phyloP scores from a whole-genome alignment of 2,113 vertebrate species.

The Morphnarchus princeps region DNA sequence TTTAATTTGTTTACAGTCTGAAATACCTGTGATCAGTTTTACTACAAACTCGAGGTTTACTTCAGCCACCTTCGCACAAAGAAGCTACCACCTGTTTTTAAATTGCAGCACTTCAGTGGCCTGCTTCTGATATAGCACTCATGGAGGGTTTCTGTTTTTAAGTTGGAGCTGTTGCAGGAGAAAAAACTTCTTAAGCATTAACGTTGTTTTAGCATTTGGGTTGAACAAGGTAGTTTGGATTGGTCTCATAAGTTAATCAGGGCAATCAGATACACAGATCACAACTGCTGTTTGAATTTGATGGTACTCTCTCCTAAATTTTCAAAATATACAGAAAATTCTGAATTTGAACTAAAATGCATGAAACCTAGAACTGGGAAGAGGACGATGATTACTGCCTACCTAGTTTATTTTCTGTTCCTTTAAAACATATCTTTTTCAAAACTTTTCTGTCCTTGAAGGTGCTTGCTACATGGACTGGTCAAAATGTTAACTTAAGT shows the following conservation, averaged over 20 bases:
- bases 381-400: not conserved
- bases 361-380: not conserved
- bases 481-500: constrained; percentile 3
- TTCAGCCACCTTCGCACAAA: not conserved
- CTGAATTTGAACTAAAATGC: not conserved
- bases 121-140: not conserved
- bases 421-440: not conserved
- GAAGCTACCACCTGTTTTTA: not conserved
- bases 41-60: not conserved
- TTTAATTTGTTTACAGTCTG: not conserved
- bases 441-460: not conserved
- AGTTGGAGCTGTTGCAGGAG: not conserved
- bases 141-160: not conserved
- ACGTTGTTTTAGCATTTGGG: not conserved
- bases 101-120: not conserved
- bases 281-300: not conserved
- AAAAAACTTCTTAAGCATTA: not conserved
- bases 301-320: not conserved
- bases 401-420: not conserved
- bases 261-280: not conserved
- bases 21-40: not conserved
- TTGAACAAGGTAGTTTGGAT: not conserved
- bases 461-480: not conserved
- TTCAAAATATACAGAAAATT: not conserved
- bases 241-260: rapidly evolving